Conservation (phyloP, 1,140 invertebrate genomes). For the Phocides pigmalion region DNA sequence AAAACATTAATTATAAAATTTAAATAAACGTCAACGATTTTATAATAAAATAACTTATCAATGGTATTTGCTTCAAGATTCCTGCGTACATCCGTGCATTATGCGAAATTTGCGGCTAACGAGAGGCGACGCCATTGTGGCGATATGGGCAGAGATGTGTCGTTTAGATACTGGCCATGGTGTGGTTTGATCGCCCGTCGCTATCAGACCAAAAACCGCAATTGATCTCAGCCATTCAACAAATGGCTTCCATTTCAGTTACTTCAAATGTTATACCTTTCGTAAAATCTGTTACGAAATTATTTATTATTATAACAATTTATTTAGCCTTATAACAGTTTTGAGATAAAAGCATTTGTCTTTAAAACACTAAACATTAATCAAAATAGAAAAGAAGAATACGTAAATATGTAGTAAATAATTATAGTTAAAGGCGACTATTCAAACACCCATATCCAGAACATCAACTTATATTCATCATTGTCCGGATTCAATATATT, state of each 20-base stretch:
- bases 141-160: constrained; percentile 11
- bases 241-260: not conserved
- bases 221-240: constrained; percentile 4
- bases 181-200: constrained; percentile 10
- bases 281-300: not conserved
- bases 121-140: constrained; percentile 17
- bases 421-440: no score
- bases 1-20: not conserved
- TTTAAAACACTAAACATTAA: no score
- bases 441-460: no score
- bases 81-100: constrained; percentile 6
- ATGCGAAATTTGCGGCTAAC: constrained; percentile 16
- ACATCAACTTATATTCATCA: no score
- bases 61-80: not conserved
- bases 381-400: no score
- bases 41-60: not conserved
- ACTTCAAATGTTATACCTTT: not conserved
- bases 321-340: no score
- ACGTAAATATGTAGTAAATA: no score
- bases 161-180: constrained; percentile 16
- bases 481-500: no score
- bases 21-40: not conserved
- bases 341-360: no score
- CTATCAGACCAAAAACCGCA: constrained; percentile 5
- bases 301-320: not conserved